Base-by-base conservation (phyloP, 2,113 vertebrate species). In the Sorex araneus region DNA sequence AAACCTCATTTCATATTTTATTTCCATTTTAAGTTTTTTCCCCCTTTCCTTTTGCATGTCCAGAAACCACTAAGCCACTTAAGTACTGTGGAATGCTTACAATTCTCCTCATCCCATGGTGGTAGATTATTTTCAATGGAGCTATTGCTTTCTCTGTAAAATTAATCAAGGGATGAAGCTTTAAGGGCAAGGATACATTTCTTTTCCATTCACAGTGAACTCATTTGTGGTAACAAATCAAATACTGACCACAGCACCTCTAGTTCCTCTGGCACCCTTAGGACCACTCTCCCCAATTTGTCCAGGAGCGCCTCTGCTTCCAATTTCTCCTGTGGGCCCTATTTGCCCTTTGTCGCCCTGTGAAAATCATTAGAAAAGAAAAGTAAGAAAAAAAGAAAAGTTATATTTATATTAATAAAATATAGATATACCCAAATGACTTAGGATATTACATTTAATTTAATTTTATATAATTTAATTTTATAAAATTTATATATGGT, bases 261-360 rank as follows among this genome's bases (percentile, higher is more conserved):
- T 98, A 80, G 99, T 99, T 98, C 99, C 99, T 95, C 99, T 98
- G 97, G 98, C 97, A 70, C 99, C 99, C 97, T 99, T 99, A 47
- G 98, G 98, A 79, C 99, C 99, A 21, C 50, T 92, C 96, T 98
- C 97, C 34, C 99, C 99, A 75, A 57, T 86, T 27, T 97, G 97
- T 66, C 99, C 99, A 16, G 96, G 89, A 50, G 98, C 97, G 40
- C 99, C 99, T 40, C 97, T 86, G 63, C 97, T 70, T 79, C 99
- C 99, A 30, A 57, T 92, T 97, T 99, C 99, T 95, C 99, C 99
- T 64, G 82, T 69, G 28, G 98, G 97, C 45, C 99, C 99, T 50
- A 96, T 87, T 57, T 98, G 97, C 34, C 99, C 99, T 95, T 97
- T 99, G 73, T 99, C 99, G 82, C 99, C 99, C 99, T 99, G 96